Evolutionary conservation across 2,113 vertebrate species (phyloP).

Genomic region (Saguinus imperator): DNA sequence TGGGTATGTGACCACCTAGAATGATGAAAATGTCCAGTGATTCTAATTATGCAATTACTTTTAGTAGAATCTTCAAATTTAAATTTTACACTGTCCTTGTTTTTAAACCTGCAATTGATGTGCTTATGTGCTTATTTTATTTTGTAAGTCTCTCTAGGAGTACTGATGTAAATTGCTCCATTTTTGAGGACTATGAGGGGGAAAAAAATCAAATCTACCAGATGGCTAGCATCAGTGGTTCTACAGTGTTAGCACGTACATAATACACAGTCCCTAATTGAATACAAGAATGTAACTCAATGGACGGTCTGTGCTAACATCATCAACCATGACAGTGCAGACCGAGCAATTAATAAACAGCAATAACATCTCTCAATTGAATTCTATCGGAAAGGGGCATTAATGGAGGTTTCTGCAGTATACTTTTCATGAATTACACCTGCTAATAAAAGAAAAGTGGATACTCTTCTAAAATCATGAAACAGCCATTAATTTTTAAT

Average conservation of each 20-base stretch:
- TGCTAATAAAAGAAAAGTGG: slow-evolving; percentile 36
- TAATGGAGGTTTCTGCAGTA: not conserved
- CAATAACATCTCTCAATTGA: slow-evolving; percentile 46
- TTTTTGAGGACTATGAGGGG: slow-evolving; percentile 57
- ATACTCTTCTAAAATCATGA: slow-evolving; percentile 2
- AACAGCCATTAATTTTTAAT: slow-evolving; percentile 38
- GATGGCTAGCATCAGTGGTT: slow-evolving; percentile 75
- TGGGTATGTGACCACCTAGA: slow-evolving; percentile 46
- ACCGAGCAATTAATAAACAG: slow-evolving; percentile 73
- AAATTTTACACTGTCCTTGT: slow-evolving; percentile 65
- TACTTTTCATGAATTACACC: slow-evolving; percentile 3
- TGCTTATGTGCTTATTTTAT: slow-evolving; percentile 65
- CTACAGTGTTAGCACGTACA: slow-evolving; percentile 67
- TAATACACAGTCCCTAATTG: slow-evolving; percentile 71
- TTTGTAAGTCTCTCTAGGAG: slow-evolving; percentile 61
- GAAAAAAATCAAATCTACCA: slow-evolving; percentile 67
- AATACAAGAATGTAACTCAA: slow-evolving; percentile 78
- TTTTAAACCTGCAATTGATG: slow-evolving; percentile 66
- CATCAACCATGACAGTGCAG: slow-evolving; percentile 67
- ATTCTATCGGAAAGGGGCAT: slow-evolving; percentile 35
- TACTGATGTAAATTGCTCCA: slow-evolving; percentile 71
- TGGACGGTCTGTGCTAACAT: slow-evolving; percentile 71
- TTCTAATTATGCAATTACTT: slow-evolving; percentile 63
- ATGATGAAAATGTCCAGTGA: slow-evolving; percentile 40
- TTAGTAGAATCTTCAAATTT: slow-evolving; percentile 60